A percentile compares a stretch with the other conserved stretches of the same genome.
Evolutionary conservation across 2,113 vertebrate genomes (phyloP).

Genomic region (Bufo bufo): DNA sequence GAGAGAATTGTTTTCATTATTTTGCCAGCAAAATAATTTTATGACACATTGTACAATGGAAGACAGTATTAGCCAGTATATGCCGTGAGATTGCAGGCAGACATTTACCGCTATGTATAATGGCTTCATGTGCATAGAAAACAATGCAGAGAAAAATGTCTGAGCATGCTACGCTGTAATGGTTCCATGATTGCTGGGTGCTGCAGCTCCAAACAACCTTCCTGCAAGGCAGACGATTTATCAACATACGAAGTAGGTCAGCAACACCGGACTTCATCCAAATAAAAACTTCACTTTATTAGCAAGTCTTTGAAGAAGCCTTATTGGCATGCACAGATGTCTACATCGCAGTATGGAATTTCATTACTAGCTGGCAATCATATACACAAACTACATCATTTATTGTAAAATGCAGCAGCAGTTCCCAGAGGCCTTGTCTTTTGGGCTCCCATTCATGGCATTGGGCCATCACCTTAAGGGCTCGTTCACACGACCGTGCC

Average conservation of each 20-base stretch:
- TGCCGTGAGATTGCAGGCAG: background rate
- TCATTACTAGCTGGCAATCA: background rate
- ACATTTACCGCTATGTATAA: background rate
- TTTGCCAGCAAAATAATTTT: conserved; percentile 2
- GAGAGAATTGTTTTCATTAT: conserved; percentile 13
- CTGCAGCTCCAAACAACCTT: background rate
- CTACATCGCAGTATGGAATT: background rate
- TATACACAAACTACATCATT: background rate
- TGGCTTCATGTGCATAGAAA: background rate
- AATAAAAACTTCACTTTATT: background rate
- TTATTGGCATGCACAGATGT: background rate
- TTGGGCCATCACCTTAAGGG: background rate
- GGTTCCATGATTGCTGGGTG: background rate
- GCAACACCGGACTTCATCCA: background rate
- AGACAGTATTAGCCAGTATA: background rate
- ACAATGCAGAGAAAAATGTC: background rate
- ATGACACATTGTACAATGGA: background rate
- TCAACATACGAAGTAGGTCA: background rate
- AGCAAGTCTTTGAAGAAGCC: background rate
- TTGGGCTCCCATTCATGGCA: too few relatives aligned
- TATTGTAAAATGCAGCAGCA: background rate
- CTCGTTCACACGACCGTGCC: background rate
- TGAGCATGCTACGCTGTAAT: background rate
- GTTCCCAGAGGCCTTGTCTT: background rate
- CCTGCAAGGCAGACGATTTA: background rate